Percentiles rank a stretch among this genome's conserved stretches.
These are phyloP conservation scores for Lytechinus pictus DNA, from an alignment of 35 echinoderm and acorn worm genomes.

Conservation along the genomic window DNA sequence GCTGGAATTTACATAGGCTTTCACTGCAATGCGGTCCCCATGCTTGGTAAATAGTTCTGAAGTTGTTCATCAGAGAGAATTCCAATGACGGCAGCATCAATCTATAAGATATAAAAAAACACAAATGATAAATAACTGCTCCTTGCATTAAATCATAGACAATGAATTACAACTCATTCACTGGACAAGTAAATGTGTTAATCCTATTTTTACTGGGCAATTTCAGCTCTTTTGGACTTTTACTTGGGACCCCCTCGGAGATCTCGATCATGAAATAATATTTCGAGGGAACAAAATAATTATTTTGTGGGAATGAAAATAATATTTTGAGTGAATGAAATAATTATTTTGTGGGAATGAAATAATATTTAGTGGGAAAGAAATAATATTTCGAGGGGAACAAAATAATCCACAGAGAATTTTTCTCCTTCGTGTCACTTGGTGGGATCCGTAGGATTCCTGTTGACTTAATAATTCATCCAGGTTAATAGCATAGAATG, in stretches of 20 bases:
- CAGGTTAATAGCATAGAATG: background rate
- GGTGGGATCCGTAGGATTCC: background rate
- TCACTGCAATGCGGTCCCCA: slow-evolving; percentile 41
- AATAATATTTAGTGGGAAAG: too few species aligned
- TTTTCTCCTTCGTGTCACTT: too few species aligned
- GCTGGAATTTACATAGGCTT: slow-evolving; percentile 8
- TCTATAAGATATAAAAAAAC: slow-evolving; percentile 34
- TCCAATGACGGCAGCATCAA: slow-evolving; percentile 34
- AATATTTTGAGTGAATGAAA: too few species aligned
- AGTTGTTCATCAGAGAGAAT: slow-evolving; percentile 26
- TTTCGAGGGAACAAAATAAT: too few species aligned
- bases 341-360: too few species aligned
- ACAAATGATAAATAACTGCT: slow-evolving; percentile 27
- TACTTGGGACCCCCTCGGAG: too few species aligned
- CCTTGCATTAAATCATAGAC: background rate
- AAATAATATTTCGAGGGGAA: too few species aligned
- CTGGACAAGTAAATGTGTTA: background rate
- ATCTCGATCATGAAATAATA: too few species aligned
- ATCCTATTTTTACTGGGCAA: too few species aligned
- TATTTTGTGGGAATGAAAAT: too few species aligned
- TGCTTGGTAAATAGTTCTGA: slow-evolving; percentile 56
- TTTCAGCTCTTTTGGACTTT: too few species aligned
- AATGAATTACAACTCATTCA: slow-evolving; percentile 29
- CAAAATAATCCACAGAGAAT: too few species aligned
- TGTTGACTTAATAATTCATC: background rate